Base-by-base conservation (phyloP, 53 echinoderm and acorn worm genomes). In the Paelopatides confundens region DNA sequence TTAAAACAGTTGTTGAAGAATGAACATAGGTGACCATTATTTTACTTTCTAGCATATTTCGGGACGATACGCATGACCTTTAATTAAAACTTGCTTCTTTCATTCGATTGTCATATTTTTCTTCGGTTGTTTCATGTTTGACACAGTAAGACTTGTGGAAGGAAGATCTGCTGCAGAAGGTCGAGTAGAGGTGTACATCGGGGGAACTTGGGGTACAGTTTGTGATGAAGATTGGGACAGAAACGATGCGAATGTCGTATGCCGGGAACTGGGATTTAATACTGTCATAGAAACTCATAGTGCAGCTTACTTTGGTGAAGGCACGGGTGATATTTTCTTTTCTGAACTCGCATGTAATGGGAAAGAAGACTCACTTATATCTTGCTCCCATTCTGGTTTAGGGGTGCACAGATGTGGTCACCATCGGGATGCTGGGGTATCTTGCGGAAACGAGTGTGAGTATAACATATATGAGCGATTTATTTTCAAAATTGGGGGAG, bases 151-250 rank as follows among this genome's bases (percentile, higher is more conserved):
- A 62, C 85, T 89, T 10, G 62, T 87, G 23, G 90, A 62, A 39
- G 94, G 94, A 14, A 67, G 79, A 24, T 49, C 54, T 13, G 15
- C 54, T 4, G 77, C 70, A 62, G 94, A 94, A 54, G 94, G 94
- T 10, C 89, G 92, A 1, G 89, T 94, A 32, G 92, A 92, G 52
- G 63, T 89, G 35, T 78, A 82, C 77, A 76, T 82, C 11, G 74
- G 63, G 17, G 90, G 88, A 9, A 54, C 63, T 14, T 90, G 92
- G 93, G 88, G 85, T 11, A 69, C 90, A 10, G 88, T 93, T 13
- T 93, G 93, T 62, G 93, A 87, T 37, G 87, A 93, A 36, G 29
- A n/a, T 23, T 93, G 90, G 90, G 89, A 87, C 36, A 3, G 69
- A n/a, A 48, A 37, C 5, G 90, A 93, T 23, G 95, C 90, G 29